These are phyloP conservation scores for Halcyon senegalensis DNA, from an alignment of 2,113 vertebrate species.

Conservation along the genomic window DNA sequence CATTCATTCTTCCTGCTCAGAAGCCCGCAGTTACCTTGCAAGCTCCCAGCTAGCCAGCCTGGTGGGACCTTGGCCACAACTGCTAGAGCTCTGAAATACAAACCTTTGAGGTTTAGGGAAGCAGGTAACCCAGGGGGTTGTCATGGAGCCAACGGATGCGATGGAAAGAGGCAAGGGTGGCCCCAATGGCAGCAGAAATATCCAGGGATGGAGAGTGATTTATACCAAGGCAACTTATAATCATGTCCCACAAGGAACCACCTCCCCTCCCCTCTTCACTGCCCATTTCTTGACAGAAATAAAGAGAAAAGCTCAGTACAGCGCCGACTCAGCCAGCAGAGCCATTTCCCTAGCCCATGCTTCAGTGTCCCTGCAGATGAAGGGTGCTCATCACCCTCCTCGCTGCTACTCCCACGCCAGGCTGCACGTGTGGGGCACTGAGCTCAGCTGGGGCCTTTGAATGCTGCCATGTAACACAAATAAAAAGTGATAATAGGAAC, in stretches of 20 bases:
- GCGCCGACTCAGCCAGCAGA: background rate
- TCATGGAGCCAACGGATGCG: background rate
- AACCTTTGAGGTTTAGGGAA: background rate
- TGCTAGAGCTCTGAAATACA: background rate
- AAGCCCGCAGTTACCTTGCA: background rate
- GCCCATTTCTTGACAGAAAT: background rate
- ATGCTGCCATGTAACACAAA: background rate
- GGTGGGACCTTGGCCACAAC: background rate
- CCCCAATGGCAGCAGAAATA: fast-evolving
- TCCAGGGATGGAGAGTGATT: background rate
- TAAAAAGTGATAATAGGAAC: background rate
- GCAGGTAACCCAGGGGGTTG: background rate
- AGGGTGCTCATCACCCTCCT: background rate
- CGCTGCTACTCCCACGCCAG: background rate
- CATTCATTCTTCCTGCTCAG: background rate
- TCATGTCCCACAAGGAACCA: background rate
- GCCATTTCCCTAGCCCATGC: background rate
- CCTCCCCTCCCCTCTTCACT: background rate
- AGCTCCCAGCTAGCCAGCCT: background rate
- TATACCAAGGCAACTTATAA: background rate
- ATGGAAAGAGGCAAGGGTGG: background rate
- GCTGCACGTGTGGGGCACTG: background rate
- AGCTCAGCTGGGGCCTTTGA: background rate
- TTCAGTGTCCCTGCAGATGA: background rate
- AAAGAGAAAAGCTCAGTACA: background rate